These are phyloP conservation scores for Benthosema pterotum DNA, from an alignment of 2,797 vertebrate genomes.

Conservation along the genomic window DNA sequence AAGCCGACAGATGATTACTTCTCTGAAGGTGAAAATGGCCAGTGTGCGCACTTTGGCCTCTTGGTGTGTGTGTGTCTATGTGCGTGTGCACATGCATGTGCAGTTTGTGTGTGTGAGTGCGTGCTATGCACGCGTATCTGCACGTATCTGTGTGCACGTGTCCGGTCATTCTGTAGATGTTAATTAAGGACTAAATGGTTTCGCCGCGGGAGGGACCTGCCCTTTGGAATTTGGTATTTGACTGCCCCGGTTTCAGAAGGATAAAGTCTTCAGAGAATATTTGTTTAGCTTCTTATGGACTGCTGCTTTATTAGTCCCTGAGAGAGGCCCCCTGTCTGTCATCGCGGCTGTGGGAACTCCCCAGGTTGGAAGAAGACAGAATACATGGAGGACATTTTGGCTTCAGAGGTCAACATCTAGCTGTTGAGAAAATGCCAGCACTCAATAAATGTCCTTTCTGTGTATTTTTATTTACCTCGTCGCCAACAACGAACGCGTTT, in stretches of 20 bases:
- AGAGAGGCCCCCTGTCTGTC: slow-evolving; percentile 1
- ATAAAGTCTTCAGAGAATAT: slow-evolving; percentile 15
- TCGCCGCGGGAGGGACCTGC: slow-evolving; percentile 9
- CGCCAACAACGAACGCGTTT: no score
- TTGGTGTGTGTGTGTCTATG: slow-evolving; percentile 24
- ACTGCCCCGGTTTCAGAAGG: not conserved
- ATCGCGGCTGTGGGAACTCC: not conserved
- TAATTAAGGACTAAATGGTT: slow-evolving; percentile 52
- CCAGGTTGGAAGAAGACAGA: not conserved
- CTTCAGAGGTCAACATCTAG: not conserved
- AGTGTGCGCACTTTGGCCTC: slow-evolving; percentile 22
- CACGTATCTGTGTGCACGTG: not conserved
- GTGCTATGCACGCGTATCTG: not conserved
- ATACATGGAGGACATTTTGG: not conserved
- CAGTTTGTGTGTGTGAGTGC: not conserved
- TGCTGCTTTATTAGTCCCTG: slow-evolving; percentile 21
- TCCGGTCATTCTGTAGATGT: slow-evolving; percentile 9
- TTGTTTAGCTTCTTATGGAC: not conserved
- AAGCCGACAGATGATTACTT: slow-evolving; percentile 33
- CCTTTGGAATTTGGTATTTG: slow-evolving; percentile 40
- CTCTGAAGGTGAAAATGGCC: slow-evolving; percentile 40
- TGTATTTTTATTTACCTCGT: no score
- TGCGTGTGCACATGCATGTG: not conserved
- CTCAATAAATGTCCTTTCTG: no score
- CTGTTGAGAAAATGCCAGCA: no score